Percentiles rank a stretch among this genome's conserved stretches.
Conservation (phyloP, 2,888 invertebrate species). For the Chaetoderma sp. region DNA sequence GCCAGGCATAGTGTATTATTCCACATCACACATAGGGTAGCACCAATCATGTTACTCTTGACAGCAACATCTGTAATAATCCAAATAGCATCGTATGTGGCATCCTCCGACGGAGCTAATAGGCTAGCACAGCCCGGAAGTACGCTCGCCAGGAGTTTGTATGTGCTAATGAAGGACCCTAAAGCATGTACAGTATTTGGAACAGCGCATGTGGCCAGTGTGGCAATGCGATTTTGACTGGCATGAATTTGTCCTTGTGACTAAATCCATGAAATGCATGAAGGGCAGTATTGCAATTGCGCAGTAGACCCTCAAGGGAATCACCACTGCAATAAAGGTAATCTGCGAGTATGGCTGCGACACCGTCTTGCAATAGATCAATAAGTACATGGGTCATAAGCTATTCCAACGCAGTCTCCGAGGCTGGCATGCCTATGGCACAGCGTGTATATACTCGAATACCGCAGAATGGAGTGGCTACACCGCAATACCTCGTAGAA, state of each 20-base stretch:
- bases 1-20: conserved; percentile 26
- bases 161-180: conserved; percentile 38
- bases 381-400: conserved; percentile 32
- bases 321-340: conserved; percentile 42
- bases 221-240: conserved; percentile 35
- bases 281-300: conserved; percentile 22
- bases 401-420: conserved; percentile 25
- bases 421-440: conserved; percentile 4
- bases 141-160: conserved; percentile 35
- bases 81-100: no score
- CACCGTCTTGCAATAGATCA: conserved; percentile 33
- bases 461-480: conserved; percentile 19
- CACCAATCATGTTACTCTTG: conserved; percentile 35
- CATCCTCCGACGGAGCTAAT: conserved; percentile 23
- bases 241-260: conserved; percentile 30
- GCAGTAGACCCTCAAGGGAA: conserved; percentile 31
- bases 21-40: conserved; percentile 37
- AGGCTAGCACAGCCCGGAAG: conserved; percentile 20
- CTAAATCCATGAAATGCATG: conserved; percentile 36
- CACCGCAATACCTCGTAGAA: conserved; percentile 8
- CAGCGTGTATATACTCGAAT: conserved; percentile 22
- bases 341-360: conserved; percentile 40
- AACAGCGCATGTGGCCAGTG: conserved; percentile 17
- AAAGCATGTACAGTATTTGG: conserved; percentile 36
- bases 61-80: conserved; percentile 35